Conservation (phyloP, 2,888 invertebrate species). For the Dinocampus coccinellae region DNA sequence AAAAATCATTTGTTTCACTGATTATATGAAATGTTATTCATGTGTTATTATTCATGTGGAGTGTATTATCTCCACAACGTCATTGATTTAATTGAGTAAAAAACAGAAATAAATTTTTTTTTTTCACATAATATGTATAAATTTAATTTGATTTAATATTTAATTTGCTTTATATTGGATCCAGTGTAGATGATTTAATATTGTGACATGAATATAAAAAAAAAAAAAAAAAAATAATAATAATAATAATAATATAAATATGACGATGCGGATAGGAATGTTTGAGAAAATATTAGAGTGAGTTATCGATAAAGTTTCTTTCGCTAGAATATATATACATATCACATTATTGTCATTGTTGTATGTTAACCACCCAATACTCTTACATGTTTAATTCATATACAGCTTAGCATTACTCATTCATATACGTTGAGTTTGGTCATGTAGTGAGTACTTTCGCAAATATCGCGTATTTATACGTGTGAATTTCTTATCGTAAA, state of each 20-base stretch:
- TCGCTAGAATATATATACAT: constrained; percentile 22
- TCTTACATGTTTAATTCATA: constrained; percentile 59
- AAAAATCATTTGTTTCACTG: too few relatives aligned
- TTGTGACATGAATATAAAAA: too few relatives aligned
- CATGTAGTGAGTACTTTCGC: constrained; percentile 50
- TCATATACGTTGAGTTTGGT: constrained; percentile 46
- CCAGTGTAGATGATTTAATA: too few relatives aligned
- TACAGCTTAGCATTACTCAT: constrained; percentile 54
- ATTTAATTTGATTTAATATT: too few relatives aligned
- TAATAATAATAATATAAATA: constrained; percentile 6
- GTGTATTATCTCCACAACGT: too few relatives aligned
- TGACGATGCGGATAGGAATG: neutral
- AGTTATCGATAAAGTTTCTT: constrained; percentile 33
- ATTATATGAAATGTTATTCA: too few relatives aligned
- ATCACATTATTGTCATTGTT: constrained; percentile 23
- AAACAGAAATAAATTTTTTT: too few relatives aligned
- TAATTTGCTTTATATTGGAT: too few relatives aligned
- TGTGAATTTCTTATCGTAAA: neutral
- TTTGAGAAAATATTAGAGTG: constrained; percentile 2
- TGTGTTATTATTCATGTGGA: too few relatives aligned
- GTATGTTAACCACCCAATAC: constrained; percentile 42
- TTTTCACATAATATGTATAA: too few relatives aligned
- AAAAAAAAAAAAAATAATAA: too few relatives aligned
- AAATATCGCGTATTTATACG: constrained; percentile 23
- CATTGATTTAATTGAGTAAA: too few relatives aligned